Evolutionary conservation across 2,797 vertebrate genomes (phyloP), one percentile per base, ranked within the genome.

Genomic region (Eupleurogrammus muticus): DNA sequence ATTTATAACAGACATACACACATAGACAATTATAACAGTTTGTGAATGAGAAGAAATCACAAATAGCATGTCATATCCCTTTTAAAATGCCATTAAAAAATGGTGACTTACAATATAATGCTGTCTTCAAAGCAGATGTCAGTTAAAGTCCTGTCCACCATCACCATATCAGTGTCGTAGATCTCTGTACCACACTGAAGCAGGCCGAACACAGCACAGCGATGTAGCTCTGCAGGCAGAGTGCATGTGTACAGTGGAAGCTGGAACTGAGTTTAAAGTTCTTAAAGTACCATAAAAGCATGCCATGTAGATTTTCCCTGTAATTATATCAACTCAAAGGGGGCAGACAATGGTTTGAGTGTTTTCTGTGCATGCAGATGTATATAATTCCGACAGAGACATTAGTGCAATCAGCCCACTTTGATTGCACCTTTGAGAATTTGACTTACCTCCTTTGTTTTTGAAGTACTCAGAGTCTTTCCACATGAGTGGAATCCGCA

Each of bases 401-500:
- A 9, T 49, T 1, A 20, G 5, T 12, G 44, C 46, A 19, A 21
- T 48, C 34, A 36, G 24, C 8, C 21, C 17, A 13, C 13, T 5
- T 47, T 61, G 11, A 42, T 55, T n/a, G 0, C 32, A 24, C 9
- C 2, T 3, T 23, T 54, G 42, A 44, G 40, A 17, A 17, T 44
- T 17, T 19, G 2, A 72, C 82, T 91, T 58, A 96, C 96, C 96
- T n/a, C 96, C 96, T 87, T 96, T 97, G 90, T 97, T 96, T 91
- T 95, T 96, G 87, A 97, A 96, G 85, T 97, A 96, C 69, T 97
- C 95, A 0, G 95, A 96, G 89, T 97, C 96, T 87, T 97, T 97
- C 96, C 96, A 97, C 96, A 97, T 96, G 79, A 96, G 93, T 0
- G 96, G 96, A 72, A 97, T 95, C 49, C 96, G 93, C 48, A 97